A percentile compares a stretch with the other conserved stretches of the same genome.
Evolutionary conservation across 1,140 invertebrate species (phyloP).

Genomic region (Grapholita molesta): DNA sequence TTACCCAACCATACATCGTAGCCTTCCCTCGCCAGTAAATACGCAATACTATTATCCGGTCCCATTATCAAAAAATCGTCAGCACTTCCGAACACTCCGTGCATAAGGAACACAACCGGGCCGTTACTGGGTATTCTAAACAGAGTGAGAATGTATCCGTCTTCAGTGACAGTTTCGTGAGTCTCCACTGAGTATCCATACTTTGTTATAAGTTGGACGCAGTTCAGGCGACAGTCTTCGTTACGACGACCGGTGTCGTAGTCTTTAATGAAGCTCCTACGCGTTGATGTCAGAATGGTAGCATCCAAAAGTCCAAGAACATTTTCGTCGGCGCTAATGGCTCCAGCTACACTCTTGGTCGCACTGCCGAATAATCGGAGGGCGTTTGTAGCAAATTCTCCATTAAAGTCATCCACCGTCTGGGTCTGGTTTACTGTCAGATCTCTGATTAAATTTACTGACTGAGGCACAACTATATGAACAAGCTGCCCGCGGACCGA

Average conservation of each 20-base stretch:
- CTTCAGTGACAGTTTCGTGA: constrained; percentile 42
- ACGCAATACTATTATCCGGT: constrained; percentile 81
- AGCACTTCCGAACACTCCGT: constrained; percentile 83
- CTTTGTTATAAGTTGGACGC: constrained; percentile 38
- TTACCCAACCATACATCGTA: constrained; percentile 88
- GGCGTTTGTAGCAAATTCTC: constrained; percentile 18
- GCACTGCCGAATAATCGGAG: constrained; percentile 18
- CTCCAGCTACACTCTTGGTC: constrained; percentile 17
- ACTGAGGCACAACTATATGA: constrained; percentile 3
- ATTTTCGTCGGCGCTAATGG: constrained; percentile 2
- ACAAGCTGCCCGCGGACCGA: constrained; percentile 19
- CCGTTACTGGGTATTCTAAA: constrained; percentile 43
- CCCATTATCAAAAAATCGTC: constrained; percentile 83
- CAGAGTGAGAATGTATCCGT: constrained; percentile 44
- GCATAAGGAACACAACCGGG: constrained; percentile 81
- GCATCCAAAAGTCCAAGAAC: constrained; percentile 18
- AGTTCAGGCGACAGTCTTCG: constrained; percentile 34
- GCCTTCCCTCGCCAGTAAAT: constrained; percentile 79
- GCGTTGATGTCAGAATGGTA: constrained; percentile 20
- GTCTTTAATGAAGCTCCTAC: constrained; percentile 21
- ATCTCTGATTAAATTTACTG: constrained; percentile 8
- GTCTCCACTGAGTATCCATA: constrained; percentile 42
- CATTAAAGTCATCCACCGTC: constrained; percentile 17
- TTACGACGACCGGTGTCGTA: constrained; percentile 26
- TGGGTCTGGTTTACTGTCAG: constrained; percentile 17